These are phyloP conservation scores for Varecia variegata DNA, from an alignment of 2,797 vertebrate genomes.

Conservation along the genomic window DNA sequence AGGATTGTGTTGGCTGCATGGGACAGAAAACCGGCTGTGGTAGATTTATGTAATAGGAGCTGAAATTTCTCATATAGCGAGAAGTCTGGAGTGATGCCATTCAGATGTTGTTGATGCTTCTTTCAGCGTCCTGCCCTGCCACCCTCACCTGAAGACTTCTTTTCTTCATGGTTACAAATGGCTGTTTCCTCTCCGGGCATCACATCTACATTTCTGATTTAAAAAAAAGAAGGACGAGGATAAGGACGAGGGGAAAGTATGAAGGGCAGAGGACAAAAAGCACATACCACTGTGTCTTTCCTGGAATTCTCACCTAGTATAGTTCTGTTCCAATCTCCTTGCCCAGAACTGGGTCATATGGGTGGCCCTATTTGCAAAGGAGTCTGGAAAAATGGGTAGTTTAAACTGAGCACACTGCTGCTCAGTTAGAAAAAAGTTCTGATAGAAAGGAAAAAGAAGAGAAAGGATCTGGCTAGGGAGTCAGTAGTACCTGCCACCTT, in stretches of 20 bases:
- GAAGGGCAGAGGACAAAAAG: neutral
- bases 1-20: neutral
- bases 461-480: neutral
- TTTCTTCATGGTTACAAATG: constrained; percentile 15
- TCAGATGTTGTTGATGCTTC: neutral
- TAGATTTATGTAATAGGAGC: neutral
- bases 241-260: neutral
- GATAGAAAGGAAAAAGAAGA: neutral
- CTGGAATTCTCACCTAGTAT: neutral
- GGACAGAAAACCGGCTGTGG: neutral
- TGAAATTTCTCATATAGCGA: neutral
- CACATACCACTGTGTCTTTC: neutral
- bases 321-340: neutral
- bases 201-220: neutral
- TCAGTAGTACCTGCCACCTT: neutral
- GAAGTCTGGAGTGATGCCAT: neutral
- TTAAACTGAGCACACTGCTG: neutral
- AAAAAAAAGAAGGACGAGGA: neutral
- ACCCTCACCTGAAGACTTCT: neutral
- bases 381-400: neutral
- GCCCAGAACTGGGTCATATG: neutral
- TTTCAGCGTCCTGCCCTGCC: neutral
- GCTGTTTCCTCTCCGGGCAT: neutral
- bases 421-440: neutral
- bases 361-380: neutral